These are phyloP conservation scores for Maccullochella peelii DNA, from an alignment of 2,113 vertebrate genomes.

Conservation along the genomic window DNA sequence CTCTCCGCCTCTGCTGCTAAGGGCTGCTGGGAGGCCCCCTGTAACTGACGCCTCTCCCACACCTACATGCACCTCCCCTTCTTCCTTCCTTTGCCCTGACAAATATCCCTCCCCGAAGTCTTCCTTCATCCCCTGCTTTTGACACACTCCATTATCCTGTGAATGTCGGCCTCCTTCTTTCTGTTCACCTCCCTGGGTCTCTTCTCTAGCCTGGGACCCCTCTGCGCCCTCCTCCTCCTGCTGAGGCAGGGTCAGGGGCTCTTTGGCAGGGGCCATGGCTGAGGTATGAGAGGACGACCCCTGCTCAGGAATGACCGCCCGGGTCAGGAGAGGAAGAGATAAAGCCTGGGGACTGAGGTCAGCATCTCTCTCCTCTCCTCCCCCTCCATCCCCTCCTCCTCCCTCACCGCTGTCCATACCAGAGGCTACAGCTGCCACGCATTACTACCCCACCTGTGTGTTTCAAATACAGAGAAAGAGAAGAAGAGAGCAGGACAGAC, in stretches of 20 bases:
- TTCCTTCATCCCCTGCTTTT: conserved; percentile 76
- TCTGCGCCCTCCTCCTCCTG: conserved; percentile 74
- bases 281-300: conserved; percentile 89
- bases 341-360: conserved; percentile 80
- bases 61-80: conserved; percentile 86
- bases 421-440: conserved; percentile 91
- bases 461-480: conserved; percentile 58
- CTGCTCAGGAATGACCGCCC: conserved; percentile 89
- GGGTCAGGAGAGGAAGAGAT: conserved; percentile 89
- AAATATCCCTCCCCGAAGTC: conserved; percentile 69
- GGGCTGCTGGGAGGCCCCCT: conserved; percentile 83
- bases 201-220: conserved; percentile 81
- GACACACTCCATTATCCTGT: conserved; percentile 59
- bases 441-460: conserved; percentile 90
- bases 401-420: conserved; percentile 90
- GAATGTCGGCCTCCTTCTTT: conserved; percentile 65
- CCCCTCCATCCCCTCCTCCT: conserved; percentile 84
- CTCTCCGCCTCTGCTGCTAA: conserved; percentile 78
- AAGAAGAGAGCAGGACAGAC: conserved; percentile 33
- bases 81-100: conserved; percentile 81
- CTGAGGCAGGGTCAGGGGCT: conserved; percentile 80
- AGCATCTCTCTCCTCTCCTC: conserved; percentile 82
- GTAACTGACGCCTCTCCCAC: conserved; percentile 87
- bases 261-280: conserved; percentile 91
- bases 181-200: conserved; percentile 83